Evolutionary conservation across 2,113 vertebrate genomes (phyloP), one percentile per base, ranked within the genome.

Genomic region (Mellivora capensis): DNA sequence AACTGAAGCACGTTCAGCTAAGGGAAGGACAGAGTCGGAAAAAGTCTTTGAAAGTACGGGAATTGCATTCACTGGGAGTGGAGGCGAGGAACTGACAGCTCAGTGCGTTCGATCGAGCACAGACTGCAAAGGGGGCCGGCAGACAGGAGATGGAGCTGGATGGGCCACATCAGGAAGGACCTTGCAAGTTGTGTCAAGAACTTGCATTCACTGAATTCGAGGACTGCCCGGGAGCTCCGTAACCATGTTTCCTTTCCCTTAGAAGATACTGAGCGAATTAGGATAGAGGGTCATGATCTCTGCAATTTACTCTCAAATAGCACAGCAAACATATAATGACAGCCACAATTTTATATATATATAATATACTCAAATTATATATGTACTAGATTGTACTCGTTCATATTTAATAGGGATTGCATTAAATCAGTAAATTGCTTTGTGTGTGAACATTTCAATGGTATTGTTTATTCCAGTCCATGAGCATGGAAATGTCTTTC

Each of bases 171-270:
- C 52, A 3, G 0, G 21, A n/a, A 44, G 61, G 31, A 3, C 12
- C 20, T 37, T 20, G 25, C 18, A 17, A 9, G 2, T 47, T 8
- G 0, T 2, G 0, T 18, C 37, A 25, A 52, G 49, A 42, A 20
- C 27, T 64, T 91, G 2, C 8, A 18, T 29, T 39, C 27, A 7
- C 9, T 18, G 72, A 37, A 52, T 25, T 76, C 37, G 7, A 9
- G 17, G 31, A 57, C 25, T 6, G 4, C 2, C 7, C 20, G 2
- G 3, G 18, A 3, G 39, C 47, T 15, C 13, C 1, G 0, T 57
- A 18, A 29, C 29, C 13, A 17, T 21, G 11, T 39, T 27, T n/a
- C 37, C 21, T 62, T 57, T 64, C 49, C 31, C n/a, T 74, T 17
- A 49, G 7, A 27, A 49, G n/a, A 17, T 67, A 20, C 7, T 74